A percentile compares a stretch with the other conserved stretches of the same genome.
Conservation (phyloP, 2,113 vertebrate species). For the Ornithorhynchus anatinus region DNA sequence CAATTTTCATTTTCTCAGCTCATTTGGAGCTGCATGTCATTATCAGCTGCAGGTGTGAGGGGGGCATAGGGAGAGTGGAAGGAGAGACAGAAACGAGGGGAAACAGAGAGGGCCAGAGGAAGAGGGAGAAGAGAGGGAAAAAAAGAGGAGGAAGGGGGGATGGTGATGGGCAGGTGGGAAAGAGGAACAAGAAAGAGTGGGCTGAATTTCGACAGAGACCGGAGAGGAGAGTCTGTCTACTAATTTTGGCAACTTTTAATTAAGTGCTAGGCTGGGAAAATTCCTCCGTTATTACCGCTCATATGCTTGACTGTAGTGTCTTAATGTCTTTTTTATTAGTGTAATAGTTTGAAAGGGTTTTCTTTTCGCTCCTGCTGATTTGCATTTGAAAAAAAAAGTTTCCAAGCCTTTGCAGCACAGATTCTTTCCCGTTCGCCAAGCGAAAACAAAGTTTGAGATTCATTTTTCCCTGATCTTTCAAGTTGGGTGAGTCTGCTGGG, state of each 20-base stretch:
- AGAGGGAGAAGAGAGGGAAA: background rate
- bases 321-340: conserved; percentile 46
- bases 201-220: background rate
- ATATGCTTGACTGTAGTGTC: conserved; percentile 7
- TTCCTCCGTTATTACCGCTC: conserved; percentile 36
- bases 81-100: background rate
- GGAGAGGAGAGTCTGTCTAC: background rate
- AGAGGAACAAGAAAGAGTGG: accelerated
- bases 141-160: background rate
- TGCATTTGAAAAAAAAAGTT: conserved; percentile 4
- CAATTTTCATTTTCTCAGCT: conserved; percentile 69
- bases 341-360: conserved; percentile 8
- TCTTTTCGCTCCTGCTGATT: conserved; percentile 29
- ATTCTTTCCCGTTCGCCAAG: conserved; percentile 14
- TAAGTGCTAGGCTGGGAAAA: conserved; percentile 29
- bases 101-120: background rate
- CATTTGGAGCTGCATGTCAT: conserved; percentile 47
- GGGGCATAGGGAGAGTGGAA: background rate
- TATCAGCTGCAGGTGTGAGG: conserved; percentile 64
- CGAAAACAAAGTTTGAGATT: background rate
- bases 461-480: background rate
- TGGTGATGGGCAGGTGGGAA: accelerated
- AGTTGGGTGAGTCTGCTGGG: too few species aligned
- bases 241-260: conserved; percentile 48
- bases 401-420: conserved; percentile 30